Base-by-base conservation (phyloP, 2,797 vertebrate species). In the Heteromormyrus szaboi region DNA sequence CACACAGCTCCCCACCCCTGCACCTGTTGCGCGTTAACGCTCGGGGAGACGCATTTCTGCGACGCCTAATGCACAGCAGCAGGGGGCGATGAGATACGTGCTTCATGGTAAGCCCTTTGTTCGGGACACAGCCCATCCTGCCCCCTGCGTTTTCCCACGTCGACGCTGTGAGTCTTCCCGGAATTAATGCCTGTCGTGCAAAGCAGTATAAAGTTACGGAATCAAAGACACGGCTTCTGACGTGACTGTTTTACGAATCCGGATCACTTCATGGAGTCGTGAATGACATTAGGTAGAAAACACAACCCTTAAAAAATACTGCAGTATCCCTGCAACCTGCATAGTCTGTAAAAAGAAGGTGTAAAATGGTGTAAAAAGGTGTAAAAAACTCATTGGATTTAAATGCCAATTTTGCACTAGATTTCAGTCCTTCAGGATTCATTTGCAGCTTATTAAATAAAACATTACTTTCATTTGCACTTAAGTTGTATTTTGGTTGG, bases 11-110 rank as follows among this genome's bases (percentile, higher is more conserved):
- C 86, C 46, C 83, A 6, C n/a, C 29, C 68, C 46, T 22, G 86
- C 89, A 88, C 86, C 89, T 88, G 89, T 79, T 88, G 44, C 22
- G 37, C 2, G 41, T 53, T 33, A 19, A 50, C 8, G 48, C 65
- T 76, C 84, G 19, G 41, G 76, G 41, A 44, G 72, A 44, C n/a
- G 37, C 41, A 87, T 87, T 87, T 51, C 54, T 83, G 59, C 22
- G 11, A 84, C n/a, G 19, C 81, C 81, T 50, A 48, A 50, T 50
- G 81, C 19, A 14, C 19, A 14, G 9, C 46, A 14, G 46, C 81
- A 84, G 37, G n/a, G 11, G 25, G 22, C 81, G 7, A 84, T 48
- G 14, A 19, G n/a, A 48, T 84, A 25, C n/a, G 8, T 50, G 44
- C 81, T 84, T 84, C 6, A 50, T 22, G 19, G 22, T 25, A 50